Base-by-base conservation (phyloP, 1,140 invertebrate genomes). In the Phocides pigmalion region DNA sequence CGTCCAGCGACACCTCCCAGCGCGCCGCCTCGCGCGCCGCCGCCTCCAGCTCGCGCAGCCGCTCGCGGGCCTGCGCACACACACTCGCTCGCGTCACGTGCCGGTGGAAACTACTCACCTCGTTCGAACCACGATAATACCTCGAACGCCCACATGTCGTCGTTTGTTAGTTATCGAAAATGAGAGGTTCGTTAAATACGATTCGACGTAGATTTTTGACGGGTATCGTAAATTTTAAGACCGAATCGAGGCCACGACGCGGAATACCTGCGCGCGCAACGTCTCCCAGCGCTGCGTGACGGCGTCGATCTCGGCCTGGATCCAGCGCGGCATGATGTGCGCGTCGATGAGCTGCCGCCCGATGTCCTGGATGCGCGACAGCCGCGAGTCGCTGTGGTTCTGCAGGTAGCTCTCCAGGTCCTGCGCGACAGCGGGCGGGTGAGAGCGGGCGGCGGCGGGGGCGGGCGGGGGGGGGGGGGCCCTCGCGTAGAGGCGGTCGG, bases 401-500 rank as follows among this genome's bases (percentile, higher is more conserved):
- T 95, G 93, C 54, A 98, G 89, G 81, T 96, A 97, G 82, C 96
- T 97, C 84, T 98, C 97, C 68, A 97, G 90, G 87, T 97, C 96
- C 96, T 97, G 72, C n/a, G 5, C 83, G 76, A 9, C 25, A 4
- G 3, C 15, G 92, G 94, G 94, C 86, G 98, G 97, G 91, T 97
- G 92, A 98, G 97, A 11, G 95, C 96, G 66, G 95, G 95, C 76
- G 95, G 94, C 76, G 94, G 94, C 64, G 59, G 15, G 2, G 9
- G 61, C 47, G 54, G 95, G 66, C 94, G 94, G 53, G 98, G 5
- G 25, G 2, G 9, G 25, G 1, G 25, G 2, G 9, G 25, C 3
- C 92, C 94, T 94, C 86, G 98, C 97, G 92, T 97, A 96, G 35
- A 98, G 92, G 81, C 97, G 96, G 81, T 97, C 97, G 20, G 96